Evolutionary conservation across 1,140 invertebrate species (phyloP).

Genomic region (Venturia canescens): DNA sequence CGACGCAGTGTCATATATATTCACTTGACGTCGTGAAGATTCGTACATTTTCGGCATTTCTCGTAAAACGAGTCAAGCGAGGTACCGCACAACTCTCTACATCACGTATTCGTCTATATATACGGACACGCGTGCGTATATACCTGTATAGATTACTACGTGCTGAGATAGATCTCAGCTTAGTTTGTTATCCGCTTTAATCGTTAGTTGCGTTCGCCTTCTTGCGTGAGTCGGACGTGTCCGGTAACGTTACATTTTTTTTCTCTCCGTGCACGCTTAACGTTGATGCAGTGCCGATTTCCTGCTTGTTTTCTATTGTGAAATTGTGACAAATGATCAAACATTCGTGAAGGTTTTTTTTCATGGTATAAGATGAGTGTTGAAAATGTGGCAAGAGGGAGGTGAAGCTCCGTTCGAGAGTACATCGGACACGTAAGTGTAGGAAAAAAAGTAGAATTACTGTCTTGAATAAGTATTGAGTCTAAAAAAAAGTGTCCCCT

Average conservation of each 20-base stretch:
- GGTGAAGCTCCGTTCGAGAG: constrained; percentile 68
- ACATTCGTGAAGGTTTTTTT: not conserved
- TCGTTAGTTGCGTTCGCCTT: constrained; percentile 51
- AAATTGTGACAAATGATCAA: not conserved
- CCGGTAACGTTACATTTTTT: not conserved
- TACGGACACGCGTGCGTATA: constrained; percentile 1
- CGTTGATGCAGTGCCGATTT: constrained; percentile 15
- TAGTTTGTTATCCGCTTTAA: constrained; percentile 54
- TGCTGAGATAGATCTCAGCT: constrained; percentile 44
- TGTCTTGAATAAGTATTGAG: not conserved
- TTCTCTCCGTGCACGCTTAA: not conserved
- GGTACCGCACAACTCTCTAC: not conserved
- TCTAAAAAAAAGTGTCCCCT: constrained; percentile 11
- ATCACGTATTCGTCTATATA: constrained; percentile 8
- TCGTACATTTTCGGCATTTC: constrained; percentile 12
- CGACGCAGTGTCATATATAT: too few relatives aligned
- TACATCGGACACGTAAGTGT: constrained; percentile 67
- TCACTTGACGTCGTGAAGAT: not conserved
- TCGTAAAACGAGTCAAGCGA: constrained; percentile 19
- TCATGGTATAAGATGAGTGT: constrained; percentile 66
- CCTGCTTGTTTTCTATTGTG: not conserved
- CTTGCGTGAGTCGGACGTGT: constrained; percentile 49
- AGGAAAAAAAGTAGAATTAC: constrained; percentile 13
- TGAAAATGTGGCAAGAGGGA: constrained; percentile 71
- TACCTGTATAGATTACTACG: constrained; percentile 34